phyloP scores from a whole-genome alignment of 2,888 invertebrate genomes.

The Philereme transversata region DNA sequence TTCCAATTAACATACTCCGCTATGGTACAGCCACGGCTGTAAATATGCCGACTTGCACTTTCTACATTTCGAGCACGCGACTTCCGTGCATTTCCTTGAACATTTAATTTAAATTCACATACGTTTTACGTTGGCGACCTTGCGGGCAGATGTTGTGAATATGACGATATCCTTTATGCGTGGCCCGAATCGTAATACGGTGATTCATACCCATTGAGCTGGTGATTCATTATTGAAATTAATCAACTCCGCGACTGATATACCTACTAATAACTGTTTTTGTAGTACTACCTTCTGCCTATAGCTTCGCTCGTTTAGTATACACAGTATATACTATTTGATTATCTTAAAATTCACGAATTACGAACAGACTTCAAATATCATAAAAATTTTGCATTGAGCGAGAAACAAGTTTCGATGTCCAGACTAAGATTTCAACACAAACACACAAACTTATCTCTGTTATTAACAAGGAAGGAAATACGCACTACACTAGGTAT shows the following conservation, averaged over 20 bases:
- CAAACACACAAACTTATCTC: no score
- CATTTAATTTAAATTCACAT: conserved; percentile 50
- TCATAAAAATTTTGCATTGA: no score
- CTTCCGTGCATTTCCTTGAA: conserved; percentile 62
- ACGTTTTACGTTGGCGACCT: conserved; percentile 52
- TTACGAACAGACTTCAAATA: no score
- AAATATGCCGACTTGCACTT: conserved; percentile 72
- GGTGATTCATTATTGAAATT: conserved; percentile 58
- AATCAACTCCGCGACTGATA: conserved; percentile 17
- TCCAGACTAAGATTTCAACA: no score
- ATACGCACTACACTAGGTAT: not conserved
- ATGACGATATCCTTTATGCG: conserved; percentile 55
- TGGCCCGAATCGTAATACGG: conserved; percentile 60
- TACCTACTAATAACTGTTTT: conserved; percentile 14
- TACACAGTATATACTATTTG: no score
- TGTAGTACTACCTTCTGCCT: not conserved
- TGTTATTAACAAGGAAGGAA: no score
- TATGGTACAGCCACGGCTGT: conserved; percentile 58
- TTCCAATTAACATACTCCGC: conserved; percentile 70
- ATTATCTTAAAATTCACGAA: no score
- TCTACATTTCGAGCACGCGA: conserved; percentile 68
- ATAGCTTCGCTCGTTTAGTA: no score
- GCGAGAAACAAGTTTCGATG: no score
- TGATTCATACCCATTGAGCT: conserved; percentile 62
- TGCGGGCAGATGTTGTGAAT: conserved; percentile 45